Percentiles rank a stretch among this genome's conserved stretches.
These are phyloP conservation scores for Sebastes miniatus DNA, from an alignment of 2,797 vertebrate species.

Conservation along the genomic window DNA sequence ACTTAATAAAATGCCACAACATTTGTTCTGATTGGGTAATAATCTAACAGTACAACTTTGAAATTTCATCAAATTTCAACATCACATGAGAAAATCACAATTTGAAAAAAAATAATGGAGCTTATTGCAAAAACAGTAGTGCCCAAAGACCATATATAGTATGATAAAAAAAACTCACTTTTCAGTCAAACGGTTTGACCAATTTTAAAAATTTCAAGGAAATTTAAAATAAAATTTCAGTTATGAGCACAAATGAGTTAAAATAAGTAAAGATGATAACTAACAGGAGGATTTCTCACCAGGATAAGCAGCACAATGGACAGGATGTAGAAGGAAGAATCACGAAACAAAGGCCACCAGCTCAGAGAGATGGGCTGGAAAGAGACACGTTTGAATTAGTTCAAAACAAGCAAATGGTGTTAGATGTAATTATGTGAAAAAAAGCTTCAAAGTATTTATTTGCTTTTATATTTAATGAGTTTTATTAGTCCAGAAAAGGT, in stretches of 20 bases:
- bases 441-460: neutral
- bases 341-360: conserved; percentile 87
- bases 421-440: neutral
- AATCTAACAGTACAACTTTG: too few relatives aligned
- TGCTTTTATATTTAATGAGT: neutral
- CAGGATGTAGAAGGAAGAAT: conserved; percentile 83
- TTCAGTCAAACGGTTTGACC: too few relatives aligned
- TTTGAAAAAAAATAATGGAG: too few relatives aligned
- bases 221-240: too few relatives aligned
- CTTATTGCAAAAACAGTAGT: fast-evolving
- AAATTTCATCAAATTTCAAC: too few relatives aligned
- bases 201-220: too few relatives aligned
- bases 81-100: too few relatives aligned
- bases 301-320: conserved; percentile 84
- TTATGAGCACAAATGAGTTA: neutral
- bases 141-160: too few relatives aligned
- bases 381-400: neutral
- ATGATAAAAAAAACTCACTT: too few relatives aligned
- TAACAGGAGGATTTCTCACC: conserved; percentile 67
- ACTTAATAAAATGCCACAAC: too few relatives aligned
- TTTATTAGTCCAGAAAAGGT: neutral
- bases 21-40: too few relatives aligned
- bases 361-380: conserved; percentile 79
- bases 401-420: neutral
- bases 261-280: neutral